These are phyloP conservation scores for Axinella damicornis DNA, from an alignment of 37 sponge, comb jelly and placozoan species.

Conservation along the genomic window DNA sequence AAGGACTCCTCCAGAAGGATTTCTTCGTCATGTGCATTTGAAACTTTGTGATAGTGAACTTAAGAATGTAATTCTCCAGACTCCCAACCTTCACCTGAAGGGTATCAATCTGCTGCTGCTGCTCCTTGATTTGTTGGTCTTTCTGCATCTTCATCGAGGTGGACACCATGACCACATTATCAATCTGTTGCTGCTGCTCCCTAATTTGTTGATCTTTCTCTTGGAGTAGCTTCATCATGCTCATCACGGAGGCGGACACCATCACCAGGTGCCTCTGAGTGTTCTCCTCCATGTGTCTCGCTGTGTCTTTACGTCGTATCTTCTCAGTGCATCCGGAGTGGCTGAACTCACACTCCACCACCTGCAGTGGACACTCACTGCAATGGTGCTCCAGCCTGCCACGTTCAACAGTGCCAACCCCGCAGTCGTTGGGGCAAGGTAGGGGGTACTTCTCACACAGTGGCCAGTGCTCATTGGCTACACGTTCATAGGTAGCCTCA, in stretches of 20 bases:
- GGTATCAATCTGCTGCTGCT: too few relatives aligned
- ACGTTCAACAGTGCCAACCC: background rate
- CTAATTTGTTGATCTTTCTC: too few relatives aligned
- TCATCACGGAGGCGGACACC: too few relatives aligned
- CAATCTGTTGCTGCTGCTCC: too few relatives aligned
- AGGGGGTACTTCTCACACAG: background rate
- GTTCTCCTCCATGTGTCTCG: constrained; percentile 12
- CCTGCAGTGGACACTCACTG: background rate
- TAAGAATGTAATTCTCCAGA: too few relatives aligned
- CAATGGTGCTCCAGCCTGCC: constrained; percentile 4
- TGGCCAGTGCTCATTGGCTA: background rate
- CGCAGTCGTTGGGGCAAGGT: constrained; percentile 23
- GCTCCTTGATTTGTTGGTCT: too few relatives aligned
- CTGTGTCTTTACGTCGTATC: background rate
- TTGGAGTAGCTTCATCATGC: background rate
- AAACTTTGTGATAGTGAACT: background rate
- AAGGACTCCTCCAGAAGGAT: background rate
- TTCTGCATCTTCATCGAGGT: too few relatives aligned
- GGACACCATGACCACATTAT: too few relatives aligned
- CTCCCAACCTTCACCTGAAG: too few relatives aligned
- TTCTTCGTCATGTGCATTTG: background rate
- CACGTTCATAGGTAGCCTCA: background rate
- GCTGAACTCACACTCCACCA: constrained; percentile 18
- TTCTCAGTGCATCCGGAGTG: constrained; percentile 14
- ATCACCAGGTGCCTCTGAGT: background rate